These are phyloP conservation scores for Pogonognathellus flavescens DNA, from an alignment of 1,140 invertebrate species.

Conservation along the genomic window DNA sequence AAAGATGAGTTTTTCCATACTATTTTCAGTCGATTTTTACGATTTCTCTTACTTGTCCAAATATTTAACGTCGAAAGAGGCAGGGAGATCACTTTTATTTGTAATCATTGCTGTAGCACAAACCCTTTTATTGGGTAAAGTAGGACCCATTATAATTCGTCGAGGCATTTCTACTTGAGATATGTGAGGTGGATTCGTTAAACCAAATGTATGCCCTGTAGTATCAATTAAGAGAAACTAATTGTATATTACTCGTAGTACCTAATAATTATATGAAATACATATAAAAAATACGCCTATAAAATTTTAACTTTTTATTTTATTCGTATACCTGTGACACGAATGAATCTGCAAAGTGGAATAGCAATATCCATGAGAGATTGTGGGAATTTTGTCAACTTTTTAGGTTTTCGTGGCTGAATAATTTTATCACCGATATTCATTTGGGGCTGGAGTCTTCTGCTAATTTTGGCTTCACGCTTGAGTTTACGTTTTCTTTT, in stretches of 20 bases:
- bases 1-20: background rate
- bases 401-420: background rate
- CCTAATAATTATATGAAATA: no score
- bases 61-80: constrained; percentile 14
- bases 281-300: no score
- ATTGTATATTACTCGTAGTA: no score
- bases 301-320: no score
- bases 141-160: constrained; percentile 44
- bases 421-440: no score
- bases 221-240: background rate
- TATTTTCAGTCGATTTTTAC: background rate
- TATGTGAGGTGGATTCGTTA: background rate
- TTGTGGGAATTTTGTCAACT: background rate
- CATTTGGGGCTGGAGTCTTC: no score
- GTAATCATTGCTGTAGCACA: constrained; percentile 47
- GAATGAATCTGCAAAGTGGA: constrained; percentile 38
- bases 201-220: constrained; percentile 42
- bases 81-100: constrained; percentile 52
- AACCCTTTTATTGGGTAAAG: constrained; percentile 20
- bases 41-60: constrained; percentile 31
- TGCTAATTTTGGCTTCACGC: no score
- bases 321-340: constrained; percentile 24
- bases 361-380: constrained; percentile 26
- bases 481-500: no score
- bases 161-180: constrained; percentile 22